Conservation (phyloP, 30 jellyfish, hydroid and myxozoan species). For the Hydractinia symbiolongicarpus region DNA sequence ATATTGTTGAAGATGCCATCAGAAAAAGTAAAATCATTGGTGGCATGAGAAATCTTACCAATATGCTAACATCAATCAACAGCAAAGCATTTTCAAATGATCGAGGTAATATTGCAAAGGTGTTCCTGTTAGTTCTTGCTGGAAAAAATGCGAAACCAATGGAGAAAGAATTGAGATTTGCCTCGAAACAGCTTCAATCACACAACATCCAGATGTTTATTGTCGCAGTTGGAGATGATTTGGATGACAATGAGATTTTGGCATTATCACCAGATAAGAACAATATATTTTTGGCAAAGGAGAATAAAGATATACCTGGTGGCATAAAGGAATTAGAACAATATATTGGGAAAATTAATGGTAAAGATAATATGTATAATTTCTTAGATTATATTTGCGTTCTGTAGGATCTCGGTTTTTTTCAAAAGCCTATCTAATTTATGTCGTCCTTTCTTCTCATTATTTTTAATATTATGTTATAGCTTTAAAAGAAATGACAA, state of each 20-base stretch:
- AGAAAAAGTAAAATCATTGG: slow-evolving; percentile 5
- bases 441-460: neutral
- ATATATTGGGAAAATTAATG: neutral
- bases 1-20: neutral
- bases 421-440: neutral
- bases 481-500: slow-evolving; percentile 9
- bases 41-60: slow-evolving; percentile 12
- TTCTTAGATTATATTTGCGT: neutral
- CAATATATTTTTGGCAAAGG: neutral
- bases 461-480: neutral
- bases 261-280: neutral
- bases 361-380: neutral
- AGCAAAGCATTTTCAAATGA: neutral
- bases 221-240: neutral
- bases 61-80: neutral
- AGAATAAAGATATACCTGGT: neutral
- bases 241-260: neutral
- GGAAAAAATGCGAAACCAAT: slow-evolving; percentile 40
- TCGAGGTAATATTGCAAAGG: slow-evolving; percentile 34
- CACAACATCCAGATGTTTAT: neutral
- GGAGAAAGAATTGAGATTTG: neutral
- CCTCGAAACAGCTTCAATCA: neutral
- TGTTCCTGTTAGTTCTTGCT: slow-evolving; percentile 45
- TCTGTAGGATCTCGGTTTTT: neutral
- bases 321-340: slow-evolving; percentile 3